Percentiles rank a stretch among this genome's conserved stretches.
phyloP scores from a whole-genome alignment of 2,113 vertebrate species.

The mouse (Mus musculus) region DNA sequence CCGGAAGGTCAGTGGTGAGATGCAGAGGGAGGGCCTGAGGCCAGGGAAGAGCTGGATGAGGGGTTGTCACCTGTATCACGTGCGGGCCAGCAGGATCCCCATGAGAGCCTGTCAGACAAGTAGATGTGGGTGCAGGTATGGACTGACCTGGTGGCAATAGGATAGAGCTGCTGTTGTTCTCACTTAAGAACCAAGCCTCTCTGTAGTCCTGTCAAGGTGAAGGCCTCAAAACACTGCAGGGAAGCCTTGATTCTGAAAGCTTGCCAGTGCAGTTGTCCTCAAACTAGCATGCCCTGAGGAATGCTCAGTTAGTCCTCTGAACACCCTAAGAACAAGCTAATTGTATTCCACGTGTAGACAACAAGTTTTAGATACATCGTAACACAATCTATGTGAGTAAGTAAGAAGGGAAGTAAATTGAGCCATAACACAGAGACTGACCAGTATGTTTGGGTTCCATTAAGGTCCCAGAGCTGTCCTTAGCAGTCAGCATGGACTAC shows the following conservation, averaged over 20 bases:
- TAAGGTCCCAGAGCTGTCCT: too few relatives aligned
- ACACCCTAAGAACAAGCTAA: not conserved
- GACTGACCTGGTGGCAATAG: not conserved
- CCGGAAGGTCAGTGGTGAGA: not conserved
- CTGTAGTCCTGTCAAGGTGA: not conserved
- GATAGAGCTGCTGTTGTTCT: not conserved
- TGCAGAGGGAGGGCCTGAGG: not conserved
- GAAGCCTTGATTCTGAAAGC: not conserved
- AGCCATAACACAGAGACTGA: not conserved
- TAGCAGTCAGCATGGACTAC: not conserved
- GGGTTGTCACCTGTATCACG: not conserved
- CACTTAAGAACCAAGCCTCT: not conserved
- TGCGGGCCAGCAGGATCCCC: not conserved
- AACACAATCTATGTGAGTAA: not conserved
- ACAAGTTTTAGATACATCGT: not conserved
- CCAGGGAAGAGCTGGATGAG: not conserved
- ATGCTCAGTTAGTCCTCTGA: not conserved
- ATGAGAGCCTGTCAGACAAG: not conserved
- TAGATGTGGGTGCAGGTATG: too few relatives aligned
- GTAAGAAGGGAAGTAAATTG: not conserved
- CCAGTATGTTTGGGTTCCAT: not conserved
- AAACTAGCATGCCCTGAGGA: not conserved
- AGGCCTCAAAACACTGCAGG: too few relatives aligned
- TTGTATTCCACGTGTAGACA: not conserved
- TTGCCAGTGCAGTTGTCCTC: rapidly evolving